Percentiles rank a stretch among this genome's conserved stretches.
phyloP scores from a whole-genome alignment of 1,140 invertebrate genomes.

The Drosophila rhopaloa region DNA sequence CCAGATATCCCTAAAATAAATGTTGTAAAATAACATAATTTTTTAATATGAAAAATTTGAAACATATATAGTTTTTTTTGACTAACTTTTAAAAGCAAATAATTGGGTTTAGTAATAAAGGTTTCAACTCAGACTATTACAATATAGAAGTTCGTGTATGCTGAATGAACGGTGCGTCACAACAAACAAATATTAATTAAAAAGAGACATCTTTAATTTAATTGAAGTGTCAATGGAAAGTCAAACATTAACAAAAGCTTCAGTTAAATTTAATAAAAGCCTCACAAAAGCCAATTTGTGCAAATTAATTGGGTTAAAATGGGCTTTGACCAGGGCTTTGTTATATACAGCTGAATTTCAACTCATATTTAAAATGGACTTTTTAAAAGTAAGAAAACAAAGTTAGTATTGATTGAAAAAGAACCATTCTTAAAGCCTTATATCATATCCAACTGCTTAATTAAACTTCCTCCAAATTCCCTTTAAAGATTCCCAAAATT shows the following conservation, averaged over 20 bases:
- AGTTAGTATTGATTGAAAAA: neutral
- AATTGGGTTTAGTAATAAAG: too few relatives aligned
- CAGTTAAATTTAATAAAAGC: neutral
- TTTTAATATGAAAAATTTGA: too few relatives aligned
- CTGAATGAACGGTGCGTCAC: too few relatives aligned
- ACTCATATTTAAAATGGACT: neutral
- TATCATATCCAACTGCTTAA: too few relatives aligned
- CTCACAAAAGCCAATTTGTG: slow-evolving; percentile 5
- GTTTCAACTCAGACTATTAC: too few relatives aligned
- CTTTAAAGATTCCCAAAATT: slow-evolving; percentile 6
- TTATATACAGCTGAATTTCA: neutral
- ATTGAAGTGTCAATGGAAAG: neutral
- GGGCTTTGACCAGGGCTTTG: neutral
- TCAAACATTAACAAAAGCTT: neutral
- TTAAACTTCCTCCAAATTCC: slow-evolving; percentile 4
- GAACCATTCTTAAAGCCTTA: neutral
- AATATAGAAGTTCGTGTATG: too few relatives aligned
- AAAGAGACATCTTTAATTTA: slow-evolving; percentile 1
- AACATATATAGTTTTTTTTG: too few relatives aligned
- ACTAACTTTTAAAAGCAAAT: too few relatives aligned
- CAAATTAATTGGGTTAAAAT: slow-evolving; percentile 27
- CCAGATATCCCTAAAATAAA: too few relatives aligned
- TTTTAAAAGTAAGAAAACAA: neutral
- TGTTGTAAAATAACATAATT: too few relatives aligned
- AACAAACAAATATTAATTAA: slow-evolving; percentile 14